A percentile compares a stretch with the other conserved stretches of the same genome.
Conservation (phyloP, 2,113 vertebrate genomes). For the Brienomyrus longianalis region DNA sequence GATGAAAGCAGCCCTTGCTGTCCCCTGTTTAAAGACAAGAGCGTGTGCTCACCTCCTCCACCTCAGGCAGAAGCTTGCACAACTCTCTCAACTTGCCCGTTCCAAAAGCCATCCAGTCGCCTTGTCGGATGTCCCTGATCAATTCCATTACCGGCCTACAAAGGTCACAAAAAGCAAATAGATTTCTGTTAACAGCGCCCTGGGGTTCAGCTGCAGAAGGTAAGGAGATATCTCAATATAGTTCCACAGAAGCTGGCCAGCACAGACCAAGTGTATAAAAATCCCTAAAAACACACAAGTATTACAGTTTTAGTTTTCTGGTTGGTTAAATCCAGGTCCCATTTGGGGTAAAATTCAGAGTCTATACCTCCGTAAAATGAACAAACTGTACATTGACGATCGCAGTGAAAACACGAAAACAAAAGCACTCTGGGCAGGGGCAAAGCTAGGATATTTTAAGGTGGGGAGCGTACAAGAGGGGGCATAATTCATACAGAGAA, state of each 20-base stretch:
- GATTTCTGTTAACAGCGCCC: background rate
- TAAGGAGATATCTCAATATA: background rate
- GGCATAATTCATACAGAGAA: background rate
- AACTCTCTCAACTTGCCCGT: slow-evolving; percentile 65
- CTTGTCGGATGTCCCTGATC: slow-evolving; percentile 53
- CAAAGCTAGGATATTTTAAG: background rate
- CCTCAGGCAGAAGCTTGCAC: slow-evolving; percentile 63
- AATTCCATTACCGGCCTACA: slow-evolving; percentile 53
- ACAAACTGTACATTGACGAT: background rate
- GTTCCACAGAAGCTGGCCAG: background rate
- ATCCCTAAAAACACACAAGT: background rate
- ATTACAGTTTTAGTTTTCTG: background rate
- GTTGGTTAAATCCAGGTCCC: background rate
- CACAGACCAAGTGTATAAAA: background rate
- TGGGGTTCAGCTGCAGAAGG: background rate
- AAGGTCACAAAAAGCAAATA: background rate
- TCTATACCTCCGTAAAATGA: background rate
- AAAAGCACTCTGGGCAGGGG: background rate
- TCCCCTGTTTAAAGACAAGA: background rate
- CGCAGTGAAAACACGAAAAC: background rate
- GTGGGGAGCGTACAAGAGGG: background rate
- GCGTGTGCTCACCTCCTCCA: slow-evolving; percentile 55
- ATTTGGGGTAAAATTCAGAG: background rate
- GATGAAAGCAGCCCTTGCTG: background rate
- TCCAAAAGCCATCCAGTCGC: slow-evolving; percentile 56